Evolutionary conservation across 2,888 invertebrate genomes (phyloP).

Genomic region (Callyntrura guangdongensis): DNA sequence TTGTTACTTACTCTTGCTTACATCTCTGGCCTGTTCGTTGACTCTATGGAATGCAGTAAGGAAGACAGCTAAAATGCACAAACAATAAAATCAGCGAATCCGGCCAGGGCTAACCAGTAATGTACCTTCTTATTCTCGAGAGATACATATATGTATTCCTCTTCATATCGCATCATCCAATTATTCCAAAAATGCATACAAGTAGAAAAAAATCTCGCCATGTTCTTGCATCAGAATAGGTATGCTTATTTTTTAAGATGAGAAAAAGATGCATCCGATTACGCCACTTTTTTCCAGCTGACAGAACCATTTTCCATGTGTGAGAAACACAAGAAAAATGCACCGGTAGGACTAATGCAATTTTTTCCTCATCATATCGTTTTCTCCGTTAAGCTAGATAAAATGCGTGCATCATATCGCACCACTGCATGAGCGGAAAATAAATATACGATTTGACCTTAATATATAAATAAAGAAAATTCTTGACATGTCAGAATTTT

Average conservation of each 20-base stretch:
- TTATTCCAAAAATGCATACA: conserved; percentile 24
- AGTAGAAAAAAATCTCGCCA: neutral
- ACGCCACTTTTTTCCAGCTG: conserved; percentile 9
- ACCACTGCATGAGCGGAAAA: too few species aligned
- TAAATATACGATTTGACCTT: too few species aligned
- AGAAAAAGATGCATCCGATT: conserved; percentile 5
- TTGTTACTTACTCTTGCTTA: neutral
- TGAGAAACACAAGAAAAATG: too few species aligned
- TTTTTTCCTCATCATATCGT: neutral
- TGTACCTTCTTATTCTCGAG: too few species aligned
- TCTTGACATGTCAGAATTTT: too few species aligned
- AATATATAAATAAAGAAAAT: too few species aligned
- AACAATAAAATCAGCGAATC: neutral
- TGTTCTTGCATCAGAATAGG: too few species aligned
- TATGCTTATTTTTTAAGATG: neutral
- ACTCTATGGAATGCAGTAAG: neutral
- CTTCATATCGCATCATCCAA: neutral
- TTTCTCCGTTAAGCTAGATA: neutral
- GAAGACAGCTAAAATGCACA: neutral
- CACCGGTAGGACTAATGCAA: neutral
- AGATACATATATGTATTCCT: neutral
- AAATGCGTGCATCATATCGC: neutral
- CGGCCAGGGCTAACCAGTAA: conserved; percentile 19
- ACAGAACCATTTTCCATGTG: too few species aligned
- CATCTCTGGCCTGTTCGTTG: neutral